Percentiles rank a stretch among this genome's conserved stretches.
These are phyloP conservation scores for Anguilla japonica DNA, from an alignment of 2,113 vertebrate genomes.

Conservation along the genomic window DNA sequence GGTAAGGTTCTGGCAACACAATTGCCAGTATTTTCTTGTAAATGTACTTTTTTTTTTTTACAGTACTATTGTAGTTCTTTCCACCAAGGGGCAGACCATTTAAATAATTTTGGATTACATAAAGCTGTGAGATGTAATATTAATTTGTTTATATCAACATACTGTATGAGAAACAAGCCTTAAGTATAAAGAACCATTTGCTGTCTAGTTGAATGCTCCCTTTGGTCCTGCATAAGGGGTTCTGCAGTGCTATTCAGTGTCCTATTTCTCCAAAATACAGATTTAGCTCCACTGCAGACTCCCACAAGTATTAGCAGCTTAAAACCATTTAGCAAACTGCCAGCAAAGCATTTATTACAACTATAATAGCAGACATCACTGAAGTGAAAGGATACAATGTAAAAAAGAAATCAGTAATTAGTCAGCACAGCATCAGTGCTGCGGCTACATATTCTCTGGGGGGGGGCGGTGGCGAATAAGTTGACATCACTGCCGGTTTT, in stretches of 20 bases:
- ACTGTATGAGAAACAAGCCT: not conserved
- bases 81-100: no score
- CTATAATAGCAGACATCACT: not conserved
- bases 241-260: not conserved
- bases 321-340: not conserved
- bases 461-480: not conserved
- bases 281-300: not conserved
- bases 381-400: not conserved
- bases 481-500: not conserved
- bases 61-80: no score
- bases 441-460: not conserved
- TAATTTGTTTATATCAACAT: no score
- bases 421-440: not conserved
- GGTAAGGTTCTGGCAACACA: no score
- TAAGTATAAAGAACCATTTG: not conserved
- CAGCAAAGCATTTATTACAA: not conserved
- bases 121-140: no score
- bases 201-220: not conserved
- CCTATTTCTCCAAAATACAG: not conserved
- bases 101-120: no score
- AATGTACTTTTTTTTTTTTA: no score
- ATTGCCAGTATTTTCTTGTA: no score
- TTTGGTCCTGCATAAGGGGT: not conserved
- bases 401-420: not conserved
- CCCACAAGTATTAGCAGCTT: not conserved